A percentile compares a stretch with the other conserved stretches of the same genome.
Conservation (phyloP, 2,797 vertebrate species). For the Myiothlypis coronata region DNA sequence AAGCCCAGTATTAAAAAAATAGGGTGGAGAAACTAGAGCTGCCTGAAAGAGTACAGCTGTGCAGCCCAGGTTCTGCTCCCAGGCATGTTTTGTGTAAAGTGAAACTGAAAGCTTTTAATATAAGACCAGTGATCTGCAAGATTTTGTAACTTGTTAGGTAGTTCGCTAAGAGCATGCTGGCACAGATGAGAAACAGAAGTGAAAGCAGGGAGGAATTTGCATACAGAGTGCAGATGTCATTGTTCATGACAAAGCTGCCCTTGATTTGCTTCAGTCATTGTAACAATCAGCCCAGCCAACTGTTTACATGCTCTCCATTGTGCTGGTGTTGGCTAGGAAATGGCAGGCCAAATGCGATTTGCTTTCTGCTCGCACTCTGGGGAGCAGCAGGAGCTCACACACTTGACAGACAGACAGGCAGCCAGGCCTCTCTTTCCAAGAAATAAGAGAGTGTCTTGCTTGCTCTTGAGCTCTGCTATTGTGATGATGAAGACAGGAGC, state of each 20-base stretch:
- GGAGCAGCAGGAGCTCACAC: constrained; percentile 33
- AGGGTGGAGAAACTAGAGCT: not conserved
- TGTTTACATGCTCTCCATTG: constrained; percentile 64
- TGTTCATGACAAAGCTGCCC: constrained; percentile 47
- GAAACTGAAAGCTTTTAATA: constrained; percentile 36
- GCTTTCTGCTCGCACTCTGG: constrained; percentile 38
- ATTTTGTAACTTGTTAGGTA: constrained; percentile 12
- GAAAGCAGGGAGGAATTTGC: constrained; percentile 51
- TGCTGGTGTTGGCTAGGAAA: constrained; percentile 64
- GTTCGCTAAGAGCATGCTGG: not conserved
- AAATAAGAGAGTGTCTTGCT: constrained; percentile 15
- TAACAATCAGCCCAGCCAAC: constrained; percentile 45
- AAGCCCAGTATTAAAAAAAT: not conserved
- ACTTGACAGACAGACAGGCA: constrained; percentile 43
- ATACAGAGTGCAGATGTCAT: constrained; percentile 52
- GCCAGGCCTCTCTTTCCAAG: constrained; percentile 50
- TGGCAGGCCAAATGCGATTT: constrained; percentile 40
- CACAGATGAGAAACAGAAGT: constrained; percentile 33
- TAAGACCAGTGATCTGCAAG: constrained; percentile 1
- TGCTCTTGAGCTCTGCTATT: not conserved
- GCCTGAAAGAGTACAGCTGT: constrained; percentile 11
- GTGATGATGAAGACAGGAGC: not conserved
- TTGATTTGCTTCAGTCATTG: constrained; percentile 46
- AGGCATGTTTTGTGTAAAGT: constrained; percentile 27
- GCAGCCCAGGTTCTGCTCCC: not conserved